phyloP scores from a whole-genome alignment of 2,113 vertebrate genomes.

The Gadus chalcogrammus region DNA sequence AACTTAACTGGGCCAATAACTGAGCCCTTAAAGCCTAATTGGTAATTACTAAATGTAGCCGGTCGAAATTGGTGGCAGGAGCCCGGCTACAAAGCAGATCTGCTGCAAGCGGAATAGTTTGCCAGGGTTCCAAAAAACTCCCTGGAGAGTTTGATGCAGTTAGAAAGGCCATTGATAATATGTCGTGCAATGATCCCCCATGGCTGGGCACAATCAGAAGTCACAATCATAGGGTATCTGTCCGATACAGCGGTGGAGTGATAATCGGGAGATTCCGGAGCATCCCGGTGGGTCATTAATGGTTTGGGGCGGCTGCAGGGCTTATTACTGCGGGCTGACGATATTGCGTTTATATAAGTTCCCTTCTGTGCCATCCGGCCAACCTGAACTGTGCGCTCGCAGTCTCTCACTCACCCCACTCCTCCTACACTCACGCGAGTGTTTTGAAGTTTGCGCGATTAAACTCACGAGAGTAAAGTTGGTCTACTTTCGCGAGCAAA shows the following conservation, averaged over 20 bases:
- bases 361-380: no score
- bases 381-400: no score
- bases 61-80: conserved; percentile 25
- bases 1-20: conserved; percentile 53
- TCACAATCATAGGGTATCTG: conserved; percentile 15
- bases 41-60: conserved; percentile 58
- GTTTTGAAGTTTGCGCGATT: no score
- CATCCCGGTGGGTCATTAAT: background rate
- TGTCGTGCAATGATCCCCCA: conserved; percentile 59
- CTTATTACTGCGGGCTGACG: no score
- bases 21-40: conserved; percentile 53
- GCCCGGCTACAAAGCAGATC: conserved; percentile 52
- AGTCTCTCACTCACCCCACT: no score
- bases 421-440: no score
- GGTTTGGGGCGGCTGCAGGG: no score
- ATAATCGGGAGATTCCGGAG: conserved; percentile 18
- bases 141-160: conserved; percentile 44
- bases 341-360: no score
- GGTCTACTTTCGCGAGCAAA: no score
- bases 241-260: conserved; percentile 23
- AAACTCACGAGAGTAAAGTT: no score
- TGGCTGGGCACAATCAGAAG: conserved; percentile 59
- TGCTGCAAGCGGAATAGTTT: conserved; percentile 25
- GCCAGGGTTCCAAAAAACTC: conserved; percentile 37
- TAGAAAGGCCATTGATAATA: conserved; percentile 56